Percentiles rank a stretch among this genome's conserved stretches.
These are phyloP conservation scores for Drosophila affinis DNA, from an alignment of 2,888 invertebrate species.

Conservation along the genomic window DNA sequence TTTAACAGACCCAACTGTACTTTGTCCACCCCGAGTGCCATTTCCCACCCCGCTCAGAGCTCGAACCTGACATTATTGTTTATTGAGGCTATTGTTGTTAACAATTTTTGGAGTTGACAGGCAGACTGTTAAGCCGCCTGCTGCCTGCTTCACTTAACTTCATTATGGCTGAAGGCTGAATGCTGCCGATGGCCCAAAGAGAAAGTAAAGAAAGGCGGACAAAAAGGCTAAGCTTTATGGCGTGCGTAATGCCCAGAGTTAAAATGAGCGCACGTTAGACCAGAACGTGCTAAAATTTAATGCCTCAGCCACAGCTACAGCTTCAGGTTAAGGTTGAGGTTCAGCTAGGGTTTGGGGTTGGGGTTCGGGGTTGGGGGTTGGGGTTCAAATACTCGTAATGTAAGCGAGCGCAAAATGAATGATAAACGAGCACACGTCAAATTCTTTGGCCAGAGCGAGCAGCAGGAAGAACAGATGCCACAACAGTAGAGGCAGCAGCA, in stretches of 20 bases:
- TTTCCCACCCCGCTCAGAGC: slow-evolving; percentile 11
- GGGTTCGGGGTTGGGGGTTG: slow-evolving; percentile 13
- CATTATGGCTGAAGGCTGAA: slow-evolving; percentile 66
- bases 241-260: slow-evolving; percentile 74
- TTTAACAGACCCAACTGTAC: background rate
- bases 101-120: slow-evolving; percentile 43
- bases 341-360: slow-evolving; percentile 6
- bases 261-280: slow-evolving; percentile 77
- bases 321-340: slow-evolving; percentile 18
- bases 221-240: slow-evolving; percentile 76
- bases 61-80: slow-evolving; percentile 63
- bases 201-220: background rate
- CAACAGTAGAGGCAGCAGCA: slow-evolving; percentile 44
- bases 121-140: slow-evolving; percentile 70
- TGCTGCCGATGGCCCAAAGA: slow-evolving; percentile 21
- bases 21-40: background rate
- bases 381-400: slow-evolving; percentile 51
- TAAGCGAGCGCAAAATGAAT: slow-evolving; percentile 80
- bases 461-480: slow-evolving; percentile 1
- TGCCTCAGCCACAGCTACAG: slow-evolving; percentile 45
- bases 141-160: slow-evolving; percentile 68
- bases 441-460: slow-evolving; percentile 50
- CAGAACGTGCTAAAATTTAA: slow-evolving; percentile 79
- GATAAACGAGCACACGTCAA: slow-evolving; percentile 82
- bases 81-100: slow-evolving; percentile 56